These are phyloP conservation scores for Drosophila putrida DNA, from an alignment of 2,888 invertebrate species.

Conservation along the genomic window DNA sequence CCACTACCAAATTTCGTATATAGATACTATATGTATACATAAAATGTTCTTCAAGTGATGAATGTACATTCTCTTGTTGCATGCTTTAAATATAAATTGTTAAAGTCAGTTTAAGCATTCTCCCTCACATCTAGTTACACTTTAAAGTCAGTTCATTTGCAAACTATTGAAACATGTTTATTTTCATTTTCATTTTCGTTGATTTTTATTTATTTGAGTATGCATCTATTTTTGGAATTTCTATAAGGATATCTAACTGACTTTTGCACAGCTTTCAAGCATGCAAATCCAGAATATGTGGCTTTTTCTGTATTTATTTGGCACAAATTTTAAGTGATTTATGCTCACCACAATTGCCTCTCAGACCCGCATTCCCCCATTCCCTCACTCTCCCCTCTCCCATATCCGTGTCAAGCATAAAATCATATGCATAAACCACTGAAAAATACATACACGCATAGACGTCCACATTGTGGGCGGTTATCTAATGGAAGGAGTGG, in stretches of 20 bases:
- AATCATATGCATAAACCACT: constrained; percentile 58
- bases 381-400: not conserved
- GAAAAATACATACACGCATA: constrained; percentile 61
- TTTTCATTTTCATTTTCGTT: not conserved
- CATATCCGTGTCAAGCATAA: not conserved
- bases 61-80: not conserved
- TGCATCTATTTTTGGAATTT: constrained; percentile 7
- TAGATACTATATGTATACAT: not conserved
- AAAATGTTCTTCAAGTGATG: constrained; percentile 3
- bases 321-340: constrained; percentile 81
- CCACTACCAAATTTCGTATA: constrained; percentile 31
- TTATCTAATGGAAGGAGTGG: no score
- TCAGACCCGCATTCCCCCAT: constrained; percentile 1
- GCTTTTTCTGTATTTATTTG: constrained; percentile 73
- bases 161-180: constrained; percentile 49
- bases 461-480: constrained; percentile 4
- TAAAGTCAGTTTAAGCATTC: constrained; percentile 23
- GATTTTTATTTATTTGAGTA: no score
- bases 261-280: constrained; percentile 57
- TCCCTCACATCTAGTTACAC: not conserved
- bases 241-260: constrained; percentile 44
- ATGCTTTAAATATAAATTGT: constrained; percentile 3
- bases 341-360: constrained; percentile 76
- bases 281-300: constrained; percentile 67
- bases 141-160: constrained; percentile 53